phyloP scores from a whole-genome alignment of 1,140 invertebrate genomes.

The Camponotus pennsylvanicus region DNA sequence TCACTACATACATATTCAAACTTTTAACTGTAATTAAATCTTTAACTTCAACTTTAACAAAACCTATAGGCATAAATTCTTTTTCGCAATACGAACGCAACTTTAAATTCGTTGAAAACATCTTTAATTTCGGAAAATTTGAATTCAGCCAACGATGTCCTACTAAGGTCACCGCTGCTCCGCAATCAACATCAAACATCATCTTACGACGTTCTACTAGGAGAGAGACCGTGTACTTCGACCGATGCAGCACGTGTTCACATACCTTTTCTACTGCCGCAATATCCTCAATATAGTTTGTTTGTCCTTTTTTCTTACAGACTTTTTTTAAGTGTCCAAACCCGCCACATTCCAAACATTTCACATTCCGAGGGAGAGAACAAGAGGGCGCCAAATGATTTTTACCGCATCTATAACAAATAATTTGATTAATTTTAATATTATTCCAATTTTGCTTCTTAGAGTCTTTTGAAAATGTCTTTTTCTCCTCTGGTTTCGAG shows the following conservation, averaged over 20 bases:
- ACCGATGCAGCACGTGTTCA: not conserved
- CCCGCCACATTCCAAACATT: constrained; percentile 13
- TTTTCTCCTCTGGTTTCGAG: not conserved
- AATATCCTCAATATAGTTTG: not conserved
- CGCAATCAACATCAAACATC: not conserved
- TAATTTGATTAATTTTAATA: not conserved
- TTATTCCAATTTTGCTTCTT: too few species aligned
- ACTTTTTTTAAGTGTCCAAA: not conserved
- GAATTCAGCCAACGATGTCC: not conserved
- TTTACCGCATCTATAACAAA: too few species aligned
- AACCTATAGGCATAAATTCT: not conserved
- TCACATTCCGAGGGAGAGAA: not conserved
- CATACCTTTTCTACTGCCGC: not conserved
- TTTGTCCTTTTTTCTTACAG: not conserved
- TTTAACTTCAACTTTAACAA: not conserved
- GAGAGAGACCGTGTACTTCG: not conserved
- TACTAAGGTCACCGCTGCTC: not conserved
- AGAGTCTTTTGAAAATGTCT: not conserved
- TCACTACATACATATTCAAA: constrained; percentile 1
- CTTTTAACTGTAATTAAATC: not conserved
- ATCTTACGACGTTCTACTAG: not conserved
- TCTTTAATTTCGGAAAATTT: not conserved
- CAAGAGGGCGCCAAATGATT: not conserved
- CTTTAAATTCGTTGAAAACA: not conserved
- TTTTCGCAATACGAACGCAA: constrained; percentile 1